Evolutionary conservation across 2,113 vertebrate species (phyloP).

Genomic region (Microtus ochrogaster): DNA sequence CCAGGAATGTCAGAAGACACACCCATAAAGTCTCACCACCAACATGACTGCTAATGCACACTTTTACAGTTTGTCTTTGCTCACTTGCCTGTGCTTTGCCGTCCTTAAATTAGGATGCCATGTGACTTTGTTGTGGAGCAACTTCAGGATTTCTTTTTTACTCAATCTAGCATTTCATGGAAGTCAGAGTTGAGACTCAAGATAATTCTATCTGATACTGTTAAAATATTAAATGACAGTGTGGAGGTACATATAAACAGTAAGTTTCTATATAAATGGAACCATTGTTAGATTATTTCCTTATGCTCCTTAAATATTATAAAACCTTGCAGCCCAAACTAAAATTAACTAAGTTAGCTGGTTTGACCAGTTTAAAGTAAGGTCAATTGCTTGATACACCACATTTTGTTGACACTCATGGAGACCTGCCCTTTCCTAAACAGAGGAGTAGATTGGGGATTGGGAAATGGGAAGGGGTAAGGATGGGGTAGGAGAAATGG

Average conservation of each 20-base stretch:
- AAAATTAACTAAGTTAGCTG: constrained; percentile 40
- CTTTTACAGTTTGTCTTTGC: not conserved
- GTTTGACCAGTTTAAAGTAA: constrained; percentile 48
- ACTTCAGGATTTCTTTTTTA: not conserved
- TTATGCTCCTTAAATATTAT: constrained; percentile 60
- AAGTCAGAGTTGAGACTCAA: constrained; percentile 27
- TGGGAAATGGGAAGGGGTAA: not conserved
- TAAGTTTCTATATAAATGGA: constrained; percentile 43
- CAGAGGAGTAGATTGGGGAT: not conserved
- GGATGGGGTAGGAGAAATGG: not conserved
- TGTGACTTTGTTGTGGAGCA: not conserved
- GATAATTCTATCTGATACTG: not conserved
- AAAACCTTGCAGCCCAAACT: constrained; percentile 53
- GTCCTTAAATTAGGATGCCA: not conserved
- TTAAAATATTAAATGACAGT: constrained; percentile 54
- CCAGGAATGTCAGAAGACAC: not conserved
- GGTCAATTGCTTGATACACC: not conserved
- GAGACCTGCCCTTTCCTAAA: not conserved
- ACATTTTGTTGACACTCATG: not conserved
- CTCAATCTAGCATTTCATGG: not conserved
- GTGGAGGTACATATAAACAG: not conserved
- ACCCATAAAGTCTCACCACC: not conserved
- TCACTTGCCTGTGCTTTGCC: not conserved
- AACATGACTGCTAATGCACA: too few species aligned
- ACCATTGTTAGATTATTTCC: constrained; percentile 40